Base-by-base conservation (phyloP, 2,888 invertebrate genomes). In the Candidula unifasciata region DNA sequence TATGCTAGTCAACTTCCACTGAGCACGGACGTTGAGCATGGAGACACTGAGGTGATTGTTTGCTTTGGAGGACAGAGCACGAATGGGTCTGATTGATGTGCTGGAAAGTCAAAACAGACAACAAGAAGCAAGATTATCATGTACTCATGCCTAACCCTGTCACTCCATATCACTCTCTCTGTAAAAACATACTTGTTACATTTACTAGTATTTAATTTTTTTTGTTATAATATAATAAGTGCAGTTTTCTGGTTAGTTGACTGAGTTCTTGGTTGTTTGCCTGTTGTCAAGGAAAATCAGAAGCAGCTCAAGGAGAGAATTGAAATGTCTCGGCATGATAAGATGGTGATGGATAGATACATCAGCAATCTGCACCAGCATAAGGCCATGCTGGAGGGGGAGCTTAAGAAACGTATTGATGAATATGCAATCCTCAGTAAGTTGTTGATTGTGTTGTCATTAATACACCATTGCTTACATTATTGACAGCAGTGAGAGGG, bases 281-380 rank as follows among this genome's bases (percentile, higher is more conserved):
- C 27, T 74, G 27, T 73, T 35, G 57, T 44, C 3, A 16, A 80
- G 79, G 76, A 74, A 30, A 60, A 37, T 52, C 52, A 33, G 52
- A 57, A 33, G 24, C 30, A 80, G 24, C 10, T 80, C 30, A 21
- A 74, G 69, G 71, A 80, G 30, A 18, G 27, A 33, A 57, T 68
- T 18, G 35, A 35, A 13, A 54, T 79, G 52, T 30, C 69, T 10
- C 18, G 24, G 35, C 68, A 78, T 54, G 64, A 77, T 33, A 30
- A 18, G 13, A 78, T 71, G 54, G 78, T 69, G 37, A 69, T 69
- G 13, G 54, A 60, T 0, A 68, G 78, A 0, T 71, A 60, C 68
- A 69, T 78, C 24, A 57, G 54, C 8, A 37, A 80, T 30, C 13
- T 80, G 57, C 80, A 57, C 21, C 80, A 71, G 30, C 71, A 80